Conservation (phyloP, 2,888 invertebrate genomes). For the Microplitis manilae region DNA sequence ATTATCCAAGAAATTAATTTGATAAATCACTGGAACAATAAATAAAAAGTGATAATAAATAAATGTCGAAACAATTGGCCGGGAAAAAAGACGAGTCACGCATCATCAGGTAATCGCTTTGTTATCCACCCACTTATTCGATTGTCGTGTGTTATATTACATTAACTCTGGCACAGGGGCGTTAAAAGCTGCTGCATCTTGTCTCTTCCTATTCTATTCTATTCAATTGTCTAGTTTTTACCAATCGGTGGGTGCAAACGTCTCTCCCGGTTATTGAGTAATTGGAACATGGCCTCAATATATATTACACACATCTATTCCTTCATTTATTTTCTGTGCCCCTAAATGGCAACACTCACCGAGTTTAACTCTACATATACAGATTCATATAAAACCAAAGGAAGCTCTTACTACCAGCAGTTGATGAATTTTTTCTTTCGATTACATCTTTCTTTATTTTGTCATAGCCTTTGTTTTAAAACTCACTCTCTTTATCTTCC, state of each 20-base stretch:
- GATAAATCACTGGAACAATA: not conserved
- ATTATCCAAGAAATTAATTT: not conserved
- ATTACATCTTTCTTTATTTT: slow-evolving; percentile 14
- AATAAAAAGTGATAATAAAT: not conserved
- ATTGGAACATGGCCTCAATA: slow-evolving; percentile 69
- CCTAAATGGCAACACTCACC: slow-evolving; percentile 68
- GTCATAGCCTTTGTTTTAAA: slow-evolving; percentile 15
- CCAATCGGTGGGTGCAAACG: slow-evolving; percentile 57
- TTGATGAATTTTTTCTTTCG: slow-evolving; percentile 18
- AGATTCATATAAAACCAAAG: not conserved
- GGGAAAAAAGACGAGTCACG: slow-evolving; percentile 49
- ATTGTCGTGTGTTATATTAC: slow-evolving; percentile 57
- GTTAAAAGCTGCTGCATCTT: slow-evolving; percentile 60
- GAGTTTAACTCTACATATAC: slow-evolving; percentile 43
- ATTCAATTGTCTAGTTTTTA: slow-evolving; percentile 22
- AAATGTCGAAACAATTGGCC: slow-evolving; percentile 48
- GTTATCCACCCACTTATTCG: slow-evolving; percentile 68
- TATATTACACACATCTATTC: not conserved
- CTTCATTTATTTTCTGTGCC: slow-evolving; percentile 63
- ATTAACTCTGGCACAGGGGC: slow-evolving; percentile 42
- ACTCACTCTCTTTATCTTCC: not conserved
- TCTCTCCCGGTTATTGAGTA: slow-evolving; percentile 61
- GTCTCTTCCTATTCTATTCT: slow-evolving; percentile 27
- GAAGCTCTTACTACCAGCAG: not conserved
- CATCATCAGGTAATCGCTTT: slow-evolving; percentile 58